Evolutionary conservation across 2,888 invertebrate species (phyloP), one percentile per base, ranked within the genome.

Genomic region (Chesias legatella): DNA sequence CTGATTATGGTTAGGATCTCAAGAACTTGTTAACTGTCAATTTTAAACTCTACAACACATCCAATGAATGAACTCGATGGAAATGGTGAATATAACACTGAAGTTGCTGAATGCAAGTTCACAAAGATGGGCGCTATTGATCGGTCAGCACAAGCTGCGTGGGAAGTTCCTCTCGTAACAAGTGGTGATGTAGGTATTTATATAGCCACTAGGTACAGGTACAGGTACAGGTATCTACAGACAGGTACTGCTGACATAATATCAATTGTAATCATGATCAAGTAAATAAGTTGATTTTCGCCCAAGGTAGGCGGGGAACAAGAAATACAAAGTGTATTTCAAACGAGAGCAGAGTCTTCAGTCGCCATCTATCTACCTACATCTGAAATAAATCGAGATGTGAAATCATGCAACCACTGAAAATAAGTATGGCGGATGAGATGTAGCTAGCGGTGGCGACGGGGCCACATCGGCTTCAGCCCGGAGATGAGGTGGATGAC

Each of bases 401-500:
- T n/a, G 26, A 43, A 28, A 42, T 48, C 49, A 48, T 53, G 53
- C 50, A 44, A 48, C 42, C 48, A 50, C 44, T 46, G 48, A 47
- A 46, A 41, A 40, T 33, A 43, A 54, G 53, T 46, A 48, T 47
- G 44, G 54, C 50, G 48, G 58, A 57, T 46, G 55, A 52, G 46
- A 45, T 43, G 43, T 37, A n/a, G 43, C 33, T 37, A 35, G 51
- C 41, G 57, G n/a, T n/a, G n/a, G n/a, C n/a, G n/a, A 37, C 36
- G 46, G 52, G 59, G 58, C 54, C 43, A 37, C 37, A 51, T 53
- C 56, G 54, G n/a, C n/a, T n/a, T n/a, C n/a, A n/a, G n/a, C 27
- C 57, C 39, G 45, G 48, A 58, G 43, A 48, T 49, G 60, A 60
- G 60, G 61, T 61, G 67, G 61, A 67, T 60, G 61, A n/a, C n/a